Evolutionary conservation across 2,113 vertebrate genomes (phyloP).

Genomic region (Halichoeres trimaculatus): DNA sequence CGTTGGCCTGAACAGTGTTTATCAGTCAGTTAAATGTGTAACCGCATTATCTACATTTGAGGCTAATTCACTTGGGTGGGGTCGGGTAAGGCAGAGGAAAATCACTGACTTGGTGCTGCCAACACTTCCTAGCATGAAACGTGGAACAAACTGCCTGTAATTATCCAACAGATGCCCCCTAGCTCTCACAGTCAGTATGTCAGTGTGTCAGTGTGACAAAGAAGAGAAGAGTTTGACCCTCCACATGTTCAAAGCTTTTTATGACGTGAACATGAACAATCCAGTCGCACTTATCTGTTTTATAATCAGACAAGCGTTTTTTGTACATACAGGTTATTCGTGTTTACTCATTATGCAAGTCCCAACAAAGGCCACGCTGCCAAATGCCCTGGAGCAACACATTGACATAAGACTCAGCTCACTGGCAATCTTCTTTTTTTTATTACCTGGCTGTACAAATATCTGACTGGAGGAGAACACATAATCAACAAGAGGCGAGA

Average conservation of each 20-base stretch:
- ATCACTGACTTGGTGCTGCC: slow-evolving; percentile 32
- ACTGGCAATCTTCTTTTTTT: background rate
- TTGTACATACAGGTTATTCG: background rate
- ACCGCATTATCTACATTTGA: slow-evolving; percentile 60
- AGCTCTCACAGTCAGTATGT: slow-evolving; percentile 41
- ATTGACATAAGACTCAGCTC: background rate
- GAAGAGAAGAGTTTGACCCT: slow-evolving; percentile 14
- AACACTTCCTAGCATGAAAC: slow-evolving; percentile 28
- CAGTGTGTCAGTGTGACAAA: slow-evolving; percentile 43
- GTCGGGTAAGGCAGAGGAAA: slow-evolving; percentile 26
- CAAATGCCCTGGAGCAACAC: background rate
- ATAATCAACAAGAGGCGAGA: background rate
- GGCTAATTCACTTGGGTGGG: slow-evolving; percentile 47
- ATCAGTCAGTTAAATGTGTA: slow-evolving; percentile 63
- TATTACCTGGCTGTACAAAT: slow-evolving; percentile 13
- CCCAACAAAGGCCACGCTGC: background rate
- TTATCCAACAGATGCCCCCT: background rate
- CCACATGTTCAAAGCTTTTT: slow-evolving; percentile 21
- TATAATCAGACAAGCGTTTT: background rate
- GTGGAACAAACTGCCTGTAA: slow-evolving; percentile 33
- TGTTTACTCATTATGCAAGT: slow-evolving; percentile 5
- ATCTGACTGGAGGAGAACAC: background rate
- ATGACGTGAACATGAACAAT: no score
- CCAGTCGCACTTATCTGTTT: background rate
- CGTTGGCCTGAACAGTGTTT: slow-evolving; percentile 35